phyloP scores from a whole-genome alignment of 2,888 invertebrate species.

The Crematogaster levior region DNA sequence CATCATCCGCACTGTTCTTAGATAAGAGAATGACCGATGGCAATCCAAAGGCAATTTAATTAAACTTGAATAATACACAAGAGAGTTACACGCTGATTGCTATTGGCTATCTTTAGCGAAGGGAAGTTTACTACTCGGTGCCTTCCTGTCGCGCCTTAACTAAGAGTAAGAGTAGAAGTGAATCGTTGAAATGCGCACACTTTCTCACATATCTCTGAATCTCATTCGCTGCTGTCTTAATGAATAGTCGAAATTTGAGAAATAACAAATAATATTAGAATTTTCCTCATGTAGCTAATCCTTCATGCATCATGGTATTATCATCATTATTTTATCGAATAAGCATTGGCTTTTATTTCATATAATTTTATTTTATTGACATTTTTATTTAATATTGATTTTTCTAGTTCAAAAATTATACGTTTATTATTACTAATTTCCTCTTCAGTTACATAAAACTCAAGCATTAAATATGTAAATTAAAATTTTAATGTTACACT shows the following conservation, averaged over 20 bases:
- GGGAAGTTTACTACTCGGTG: constrained; percentile 63
- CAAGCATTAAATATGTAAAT: not conserved
- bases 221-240: not conserved
- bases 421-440: not conserved
- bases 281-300: not conserved
- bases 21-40: not conserved
- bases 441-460: not conserved
- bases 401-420: not conserved
- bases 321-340: not conserved
- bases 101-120: constrained; percentile 48
- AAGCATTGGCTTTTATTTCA: not conserved
- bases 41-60: constrained; percentile 75
- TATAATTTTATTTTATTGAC: not conserved
- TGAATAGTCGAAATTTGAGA: not conserved
- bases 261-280: not conserved
- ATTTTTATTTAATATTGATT: not conserved
- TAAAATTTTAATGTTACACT: not conserved
- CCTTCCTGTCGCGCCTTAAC: constrained; percentile 51
- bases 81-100: constrained; percentile 71
- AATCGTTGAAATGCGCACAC: constrained; percentile 7
- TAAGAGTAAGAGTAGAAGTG: not conserved
- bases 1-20: no score
- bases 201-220: not conserved
- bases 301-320: not conserved
- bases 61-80: constrained; percentile 75